phyloP scores from a whole-genome alignment of 2,888 invertebrate genomes.

The Tanytarsus gracilentus region DNA sequence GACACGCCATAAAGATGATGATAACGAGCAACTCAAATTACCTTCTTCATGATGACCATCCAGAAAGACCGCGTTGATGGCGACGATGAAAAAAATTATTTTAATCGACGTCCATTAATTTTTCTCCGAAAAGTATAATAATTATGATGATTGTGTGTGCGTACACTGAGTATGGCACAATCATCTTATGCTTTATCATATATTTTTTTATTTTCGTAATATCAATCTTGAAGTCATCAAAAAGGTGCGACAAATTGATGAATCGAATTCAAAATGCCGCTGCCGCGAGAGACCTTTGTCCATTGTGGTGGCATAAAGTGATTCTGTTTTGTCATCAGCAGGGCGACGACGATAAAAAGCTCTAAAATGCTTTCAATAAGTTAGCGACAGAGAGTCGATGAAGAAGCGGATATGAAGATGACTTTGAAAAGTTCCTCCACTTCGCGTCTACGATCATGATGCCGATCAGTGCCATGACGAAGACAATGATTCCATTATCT shows the following conservation, averaged over 20 bases:
- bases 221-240: slow-evolving; percentile 16
- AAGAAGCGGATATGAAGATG: slow-evolving; percentile 29
- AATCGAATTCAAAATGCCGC: not conserved
- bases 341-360: slow-evolving; percentile 5
- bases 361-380: not conserved
- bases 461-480: slow-evolving; percentile 10
- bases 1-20: slow-evolving; percentile 7
- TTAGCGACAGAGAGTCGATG: not conserved
- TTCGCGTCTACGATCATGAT: no score
- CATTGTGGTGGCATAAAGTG: not conserved
- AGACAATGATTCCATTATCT: slow-evolving; percentile 20
- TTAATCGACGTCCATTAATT: slow-evolving; percentile 25
- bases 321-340: not conserved
- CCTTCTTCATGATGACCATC: not conserved
- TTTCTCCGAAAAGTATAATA: no score
- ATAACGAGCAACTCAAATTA: slow-evolving; percentile 4
- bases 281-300: slow-evolving; percentile 11
- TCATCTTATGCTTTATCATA: no score
- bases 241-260: slow-evolving; percentile 23
- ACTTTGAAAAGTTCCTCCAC: slow-evolving; percentile 22
- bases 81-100: slow-evolving; percentile 11
- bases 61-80: not conserved
- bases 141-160: no score
- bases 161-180: no score
- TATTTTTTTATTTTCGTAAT: no score